Evolutionary conservation across 2,888 invertebrate genomes (phyloP).

Genomic region (Troides aeacus): DNA sequence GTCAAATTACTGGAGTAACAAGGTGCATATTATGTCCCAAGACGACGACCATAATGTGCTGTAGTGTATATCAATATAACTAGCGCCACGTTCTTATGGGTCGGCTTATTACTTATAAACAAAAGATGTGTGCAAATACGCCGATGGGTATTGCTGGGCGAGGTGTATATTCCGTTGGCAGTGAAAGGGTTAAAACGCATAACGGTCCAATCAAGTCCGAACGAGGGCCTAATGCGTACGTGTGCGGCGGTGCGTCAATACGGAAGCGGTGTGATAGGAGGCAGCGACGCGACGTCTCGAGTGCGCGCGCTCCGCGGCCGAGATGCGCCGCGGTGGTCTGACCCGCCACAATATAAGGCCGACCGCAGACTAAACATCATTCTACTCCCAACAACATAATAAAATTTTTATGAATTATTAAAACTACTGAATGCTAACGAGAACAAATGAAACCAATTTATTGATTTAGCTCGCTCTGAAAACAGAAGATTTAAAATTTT

Average conservation of each 20-base stretch:
- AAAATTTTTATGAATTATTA: conserved; percentile 5
- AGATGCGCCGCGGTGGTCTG: conserved; percentile 27
- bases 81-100: too few species aligned
- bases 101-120: too few species aligned
- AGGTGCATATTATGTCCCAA: too few species aligned
- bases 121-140: background rate
- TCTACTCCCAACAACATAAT: background rate
- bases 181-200: background rate
- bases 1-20: too few species aligned
- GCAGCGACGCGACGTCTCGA: conserved; percentile 28
- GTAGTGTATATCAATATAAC: too few species aligned
- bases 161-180: background rate
- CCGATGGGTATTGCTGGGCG: too few species aligned
- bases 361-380: conserved; percentile 9
- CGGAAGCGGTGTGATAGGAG: conserved; percentile 24
- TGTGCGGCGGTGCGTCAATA: conserved; percentile 20
- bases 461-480: background rate
- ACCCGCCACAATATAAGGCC: conserved; percentile 18
- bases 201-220: conserved; percentile 1
- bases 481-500: background rate
- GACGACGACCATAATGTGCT: too few species aligned
- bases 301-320: conserved; percentile 17
- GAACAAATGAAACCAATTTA: background rate
- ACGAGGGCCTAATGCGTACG: background rate
- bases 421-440: background rate